Evolutionary conservation across 2,113 vertebrate genomes (phyloP).

Genomic region (Campylorhamphus procurvoides): DNA sequence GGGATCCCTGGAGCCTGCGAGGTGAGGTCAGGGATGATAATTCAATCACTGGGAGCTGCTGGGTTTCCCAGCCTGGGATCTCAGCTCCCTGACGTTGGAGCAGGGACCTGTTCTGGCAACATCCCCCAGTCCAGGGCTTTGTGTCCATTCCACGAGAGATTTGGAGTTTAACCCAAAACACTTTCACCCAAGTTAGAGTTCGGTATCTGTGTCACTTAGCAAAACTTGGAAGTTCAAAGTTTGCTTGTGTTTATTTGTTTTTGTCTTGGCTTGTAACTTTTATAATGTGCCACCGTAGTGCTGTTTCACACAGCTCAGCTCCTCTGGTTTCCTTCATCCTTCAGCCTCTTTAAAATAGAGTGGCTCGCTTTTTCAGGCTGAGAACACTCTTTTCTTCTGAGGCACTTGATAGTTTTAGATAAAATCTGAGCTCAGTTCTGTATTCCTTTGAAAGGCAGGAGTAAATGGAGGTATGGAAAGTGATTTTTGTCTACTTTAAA

Average conservation of each 20-base stretch:
- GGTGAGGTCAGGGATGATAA: constrained; percentile 28
- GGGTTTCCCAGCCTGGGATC: background rate
- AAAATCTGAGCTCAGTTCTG: background rate
- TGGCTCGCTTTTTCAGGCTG: rapidly evolving
- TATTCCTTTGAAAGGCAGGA: background rate
- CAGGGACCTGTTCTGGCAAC: background rate
- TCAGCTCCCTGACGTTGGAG: background rate
- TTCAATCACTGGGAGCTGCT: constrained; percentile 36
- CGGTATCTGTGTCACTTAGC: background rate
- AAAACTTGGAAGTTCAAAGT: background rate
- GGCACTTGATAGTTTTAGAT: background rate
- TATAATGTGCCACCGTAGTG: no score
- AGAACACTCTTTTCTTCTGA: background rate
- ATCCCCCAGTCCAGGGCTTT: background rate
- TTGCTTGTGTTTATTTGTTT: background rate
- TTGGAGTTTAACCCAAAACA: background rate
- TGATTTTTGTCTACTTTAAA: background rate
- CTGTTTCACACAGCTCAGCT: background rate
- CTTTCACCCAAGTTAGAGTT: background rate
- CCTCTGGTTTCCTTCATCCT: background rate
- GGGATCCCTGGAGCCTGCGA: background rate
- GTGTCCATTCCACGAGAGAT: background rate
- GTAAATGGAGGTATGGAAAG: background rate
- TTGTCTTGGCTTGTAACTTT: background rate
- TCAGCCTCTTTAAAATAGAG: background rate